Evolutionary conservation across 1,140 invertebrate species (phyloP).

Genomic region (Hirudo medicinalis): DNA sequence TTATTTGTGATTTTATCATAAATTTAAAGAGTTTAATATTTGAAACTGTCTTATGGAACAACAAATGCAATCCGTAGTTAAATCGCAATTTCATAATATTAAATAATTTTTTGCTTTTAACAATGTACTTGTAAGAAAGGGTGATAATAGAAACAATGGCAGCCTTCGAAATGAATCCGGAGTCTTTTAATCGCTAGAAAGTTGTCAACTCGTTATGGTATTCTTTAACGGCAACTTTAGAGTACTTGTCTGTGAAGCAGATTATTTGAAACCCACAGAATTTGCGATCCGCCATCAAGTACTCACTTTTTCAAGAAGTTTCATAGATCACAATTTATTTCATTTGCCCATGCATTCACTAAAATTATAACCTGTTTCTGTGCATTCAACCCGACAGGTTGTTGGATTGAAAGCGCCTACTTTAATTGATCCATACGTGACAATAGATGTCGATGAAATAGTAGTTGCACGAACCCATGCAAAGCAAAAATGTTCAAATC

Average conservation of each 20-base stretch:
- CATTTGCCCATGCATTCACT: background rate
- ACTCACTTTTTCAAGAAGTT: constrained; percentile 30
- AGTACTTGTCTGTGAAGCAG: constrained; percentile 91
- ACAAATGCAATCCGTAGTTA: too few relatives aligned
- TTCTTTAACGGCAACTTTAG: constrained; percentile 94
- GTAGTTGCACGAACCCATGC: constrained; percentile 68
- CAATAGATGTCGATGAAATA: constrained; percentile 80
- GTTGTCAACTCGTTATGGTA: constrained; percentile 36
- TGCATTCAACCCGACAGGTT: background rate
- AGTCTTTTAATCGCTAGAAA: background rate
- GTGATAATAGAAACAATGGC: too few relatives aligned
- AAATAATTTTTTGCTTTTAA: too few relatives aligned
- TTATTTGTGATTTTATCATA: too few relatives aligned
- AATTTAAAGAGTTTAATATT: too few relatives aligned
- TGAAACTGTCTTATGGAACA: too few relatives aligned
- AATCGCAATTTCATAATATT: too few relatives aligned
- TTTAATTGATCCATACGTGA: constrained; percentile 82
- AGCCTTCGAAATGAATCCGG: too few relatives aligned
- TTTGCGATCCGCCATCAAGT: constrained; percentile 70
- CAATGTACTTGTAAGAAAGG: too few relatives aligned
- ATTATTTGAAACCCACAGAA: constrained; percentile 88
- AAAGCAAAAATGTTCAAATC: constrained; percentile 72
- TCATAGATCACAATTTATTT: constrained; percentile 4
- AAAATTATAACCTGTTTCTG: background rate
- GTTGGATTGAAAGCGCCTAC: constrained; percentile 1